A percentile compares a stretch with the other conserved stretches of the same genome.
These are phyloP conservation scores for Drosophila siamana DNA, from an alignment of 2,888 invertebrate genomes.

Conservation along the genomic window DNA sequence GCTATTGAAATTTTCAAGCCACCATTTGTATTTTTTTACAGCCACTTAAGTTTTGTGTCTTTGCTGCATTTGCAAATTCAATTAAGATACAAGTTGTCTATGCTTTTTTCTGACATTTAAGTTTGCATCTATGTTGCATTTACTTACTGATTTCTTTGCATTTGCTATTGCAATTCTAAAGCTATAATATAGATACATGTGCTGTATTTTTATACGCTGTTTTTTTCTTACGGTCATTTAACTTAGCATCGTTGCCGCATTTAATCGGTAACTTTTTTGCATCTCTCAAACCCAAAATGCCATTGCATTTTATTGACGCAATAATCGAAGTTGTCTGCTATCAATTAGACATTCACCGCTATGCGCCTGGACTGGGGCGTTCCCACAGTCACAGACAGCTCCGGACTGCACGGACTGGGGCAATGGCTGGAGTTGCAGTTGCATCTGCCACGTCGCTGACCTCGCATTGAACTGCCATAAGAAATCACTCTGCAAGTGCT, in stretches of 20 bases:
- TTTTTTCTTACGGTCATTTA: too few species aligned
- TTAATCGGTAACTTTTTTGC: not conserved
- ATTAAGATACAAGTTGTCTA: too few species aligned
- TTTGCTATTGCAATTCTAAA: too few species aligned
- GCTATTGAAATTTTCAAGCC: too few species aligned
- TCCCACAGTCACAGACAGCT: conserved; percentile 46
- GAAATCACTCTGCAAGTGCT: conserved; percentile 66
- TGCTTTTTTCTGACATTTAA: not conserved
- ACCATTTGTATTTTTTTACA: too few species aligned
- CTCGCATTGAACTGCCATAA: conserved; percentile 74
- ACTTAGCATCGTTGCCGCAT: not conserved
- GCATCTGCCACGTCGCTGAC: conserved; percentile 72
- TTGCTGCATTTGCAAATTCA: not conserved
- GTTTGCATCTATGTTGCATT: not conserved
- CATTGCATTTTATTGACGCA: conserved; percentile 12
- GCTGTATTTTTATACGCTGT: too few species aligned
- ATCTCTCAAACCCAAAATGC: not conserved
- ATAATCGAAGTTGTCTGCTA: not conserved
- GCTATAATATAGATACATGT: too few species aligned
- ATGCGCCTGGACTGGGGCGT: conserved; percentile 23
- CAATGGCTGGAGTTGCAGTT: conserved; percentile 31
- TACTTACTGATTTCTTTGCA: too few species aligned
- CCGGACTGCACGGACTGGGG: conserved; percentile 47
- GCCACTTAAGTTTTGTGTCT: too few species aligned
- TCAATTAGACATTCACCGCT: conserved; percentile 43